Evolutionary conservation across 1,140 invertebrate species (phyloP).

Genomic region (Zaprionus nigranus): DNA sequence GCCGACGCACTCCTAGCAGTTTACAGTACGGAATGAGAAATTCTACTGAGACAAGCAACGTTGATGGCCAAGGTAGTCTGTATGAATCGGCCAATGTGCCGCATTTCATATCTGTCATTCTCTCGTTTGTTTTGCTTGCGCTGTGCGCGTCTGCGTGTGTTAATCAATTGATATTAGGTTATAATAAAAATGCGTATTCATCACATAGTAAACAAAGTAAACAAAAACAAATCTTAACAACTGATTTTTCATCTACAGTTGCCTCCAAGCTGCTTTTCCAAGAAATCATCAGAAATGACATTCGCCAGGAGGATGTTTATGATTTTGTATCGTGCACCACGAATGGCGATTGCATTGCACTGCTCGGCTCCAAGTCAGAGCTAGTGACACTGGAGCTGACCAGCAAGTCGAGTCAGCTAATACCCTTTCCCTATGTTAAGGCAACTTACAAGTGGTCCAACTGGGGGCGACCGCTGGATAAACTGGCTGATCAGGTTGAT

Average conservation of each 20-base stretch:
- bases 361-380: constrained; percentile 51
- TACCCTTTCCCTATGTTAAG: constrained; percentile 49
- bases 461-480: constrained; percentile 40
- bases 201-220: background rate
- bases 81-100: background rate
- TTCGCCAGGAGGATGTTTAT: constrained; percentile 44
- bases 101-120: constrained; percentile 24
- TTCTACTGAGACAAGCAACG: constrained; percentile 40
- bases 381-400: constrained; percentile 59
- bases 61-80: constrained; percentile 35
- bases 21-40: constrained; percentile 49
- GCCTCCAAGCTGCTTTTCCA: constrained; percentile 23
- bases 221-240: background rate
- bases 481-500: constrained; percentile 40
- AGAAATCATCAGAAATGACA: constrained; percentile 28
- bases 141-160: constrained; percentile 39
- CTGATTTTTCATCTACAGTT: background rate
- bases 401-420: constrained; percentile 13
- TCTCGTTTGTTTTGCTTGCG: constrained; percentile 64
- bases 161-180: background rate
- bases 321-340: constrained; percentile 51
- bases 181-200: background rate
- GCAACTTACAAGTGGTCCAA: background rate
- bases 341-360: constrained; percentile 33
- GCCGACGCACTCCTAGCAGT: constrained; percentile 24